phyloP scores from a whole-genome alignment of 2,797 vertebrate species.

The Taenioides sp. region DNA sequence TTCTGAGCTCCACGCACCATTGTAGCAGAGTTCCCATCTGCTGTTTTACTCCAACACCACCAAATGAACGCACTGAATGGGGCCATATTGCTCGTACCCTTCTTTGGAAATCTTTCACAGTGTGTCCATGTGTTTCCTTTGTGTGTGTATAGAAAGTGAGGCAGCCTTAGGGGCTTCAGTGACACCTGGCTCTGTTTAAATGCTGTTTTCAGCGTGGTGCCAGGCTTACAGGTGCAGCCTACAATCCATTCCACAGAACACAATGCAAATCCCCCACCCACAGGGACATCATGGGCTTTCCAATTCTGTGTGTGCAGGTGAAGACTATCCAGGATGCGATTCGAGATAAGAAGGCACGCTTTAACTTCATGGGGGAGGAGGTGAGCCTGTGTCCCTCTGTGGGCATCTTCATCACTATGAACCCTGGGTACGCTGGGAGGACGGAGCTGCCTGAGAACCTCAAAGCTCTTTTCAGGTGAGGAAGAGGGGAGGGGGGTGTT shows the following conservation, averaged over 20 bases:
- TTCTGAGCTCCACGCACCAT: not conserved
- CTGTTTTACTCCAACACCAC: not conserved
- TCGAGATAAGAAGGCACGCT: slow-evolving; percentile 87
- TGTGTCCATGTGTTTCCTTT: slow-evolving; percentile 3
- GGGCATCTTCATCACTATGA: slow-evolving; percentile 99
- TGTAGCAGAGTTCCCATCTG: slow-evolving; percentile 1
- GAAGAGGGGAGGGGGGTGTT: not conserved
- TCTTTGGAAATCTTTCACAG: not conserved
- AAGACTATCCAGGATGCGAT: slow-evolving; percentile 97
- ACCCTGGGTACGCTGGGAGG: slow-evolving; percentile 94
- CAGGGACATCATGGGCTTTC: not conserved
- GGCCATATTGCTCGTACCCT: slow-evolving; percentile 1
- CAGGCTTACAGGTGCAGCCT: not conserved
- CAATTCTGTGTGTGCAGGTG: slow-evolving; percentile 74
- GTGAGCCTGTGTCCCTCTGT: slow-evolving; percentile 89
- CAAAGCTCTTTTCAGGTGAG: slow-evolving; percentile 93
- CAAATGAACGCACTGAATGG: not conserved
- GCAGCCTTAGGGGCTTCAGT: not conserved
- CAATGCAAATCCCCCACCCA: not conserved
- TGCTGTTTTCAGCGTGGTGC: not conserved
- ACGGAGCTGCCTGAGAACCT: slow-evolving; percentile 96
- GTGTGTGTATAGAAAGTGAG: slow-evolving; percentile 1
- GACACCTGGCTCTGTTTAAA: slow-evolving; percentile 12
- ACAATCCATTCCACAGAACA: not conserved
- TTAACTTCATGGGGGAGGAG: slow-evolving; percentile 93